A percentile compares a stretch with the other conserved stretches of the same genome.
phyloP scores from a whole-genome alignment of 2,113 vertebrate species.

The Etheostoma cragini region DNA sequence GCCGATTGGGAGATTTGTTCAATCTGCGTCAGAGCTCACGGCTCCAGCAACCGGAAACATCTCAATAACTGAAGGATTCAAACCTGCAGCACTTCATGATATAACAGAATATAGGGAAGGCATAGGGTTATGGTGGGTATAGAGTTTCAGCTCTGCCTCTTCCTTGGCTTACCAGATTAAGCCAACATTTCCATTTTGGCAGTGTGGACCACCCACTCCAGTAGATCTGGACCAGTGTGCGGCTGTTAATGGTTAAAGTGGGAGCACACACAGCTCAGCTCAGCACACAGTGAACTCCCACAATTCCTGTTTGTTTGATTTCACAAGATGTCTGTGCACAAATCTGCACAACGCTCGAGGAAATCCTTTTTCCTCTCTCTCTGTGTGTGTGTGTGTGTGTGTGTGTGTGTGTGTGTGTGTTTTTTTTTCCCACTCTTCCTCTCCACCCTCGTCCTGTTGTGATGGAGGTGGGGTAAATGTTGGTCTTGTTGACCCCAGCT shows the following conservation, averaged over 20 bases:
- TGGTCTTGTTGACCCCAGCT: conserved; percentile 46
- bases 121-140: not conserved
- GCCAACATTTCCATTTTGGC: no score
- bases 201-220: no score
- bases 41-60: not conserved
- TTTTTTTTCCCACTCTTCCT: conserved; percentile 59
- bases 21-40: not conserved
- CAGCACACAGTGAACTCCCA: conserved; percentile 8
- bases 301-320: conserved; percentile 48
- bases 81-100: not conserved
- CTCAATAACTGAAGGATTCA: not conserved
- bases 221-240: not conserved
- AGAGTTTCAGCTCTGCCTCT: not conserved
- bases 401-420: conserved; percentile 11
- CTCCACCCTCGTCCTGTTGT: conserved; percentile 61
- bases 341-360: conserved; percentile 40
- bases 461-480: conserved; percentile 47
- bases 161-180: not conserved
- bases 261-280: not conserved
- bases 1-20: conserved; percentile 8
- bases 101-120: no score
- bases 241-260: not conserved
- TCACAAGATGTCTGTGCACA: conserved; percentile 26
- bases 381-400: conserved; percentile 28
- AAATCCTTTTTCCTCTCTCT: no score